These are phyloP conservation scores for Blastomussa wellsi DNA, from an alignment of 92 coral and sea anemone genomes.

Conservation along the genomic window DNA sequence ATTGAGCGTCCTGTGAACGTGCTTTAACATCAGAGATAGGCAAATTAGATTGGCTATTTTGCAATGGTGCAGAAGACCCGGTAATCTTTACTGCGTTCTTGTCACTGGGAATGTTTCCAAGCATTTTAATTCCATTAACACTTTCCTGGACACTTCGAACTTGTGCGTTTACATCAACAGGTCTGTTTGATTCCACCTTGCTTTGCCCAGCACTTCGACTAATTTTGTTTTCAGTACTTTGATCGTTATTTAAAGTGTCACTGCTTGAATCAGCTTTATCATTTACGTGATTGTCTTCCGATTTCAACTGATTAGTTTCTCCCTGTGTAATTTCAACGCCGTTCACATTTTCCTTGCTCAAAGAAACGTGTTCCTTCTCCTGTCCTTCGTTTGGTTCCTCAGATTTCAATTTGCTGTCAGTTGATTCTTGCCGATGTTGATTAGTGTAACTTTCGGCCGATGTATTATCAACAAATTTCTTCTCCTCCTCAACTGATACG, in stretches of 20 bases:
- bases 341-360: conserved; percentile 14
- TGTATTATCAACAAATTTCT: neutral
- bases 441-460: neutral
- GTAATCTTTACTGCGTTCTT: neutral
- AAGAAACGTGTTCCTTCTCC: conserved; percentile 9
- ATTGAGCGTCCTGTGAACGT: conserved; percentile 1
- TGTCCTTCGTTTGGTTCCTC: conserved; percentile 25
- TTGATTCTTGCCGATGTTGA: neutral
- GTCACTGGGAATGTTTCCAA: conserved; percentile 33
- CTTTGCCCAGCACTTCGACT: neutral
- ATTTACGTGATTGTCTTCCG: neutral
- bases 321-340: neutral
- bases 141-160: conserved; percentile 27
- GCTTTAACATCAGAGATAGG: neutral
- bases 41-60: neutral
- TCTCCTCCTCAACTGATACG: conserved; percentile 22
- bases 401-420: neutral
- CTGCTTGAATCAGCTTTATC: conserved; percentile 29
- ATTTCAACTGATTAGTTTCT: neutral
- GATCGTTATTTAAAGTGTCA: neutral
- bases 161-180: conserved; percentile 33
- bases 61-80: neutral
- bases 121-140: neutral
- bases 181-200: neutral
- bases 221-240: neutral